These are phyloP conservation scores for Colostygia pectinataria DNA, from an alignment of 2,888 invertebrate genomes.

Conservation along the genomic window DNA sequence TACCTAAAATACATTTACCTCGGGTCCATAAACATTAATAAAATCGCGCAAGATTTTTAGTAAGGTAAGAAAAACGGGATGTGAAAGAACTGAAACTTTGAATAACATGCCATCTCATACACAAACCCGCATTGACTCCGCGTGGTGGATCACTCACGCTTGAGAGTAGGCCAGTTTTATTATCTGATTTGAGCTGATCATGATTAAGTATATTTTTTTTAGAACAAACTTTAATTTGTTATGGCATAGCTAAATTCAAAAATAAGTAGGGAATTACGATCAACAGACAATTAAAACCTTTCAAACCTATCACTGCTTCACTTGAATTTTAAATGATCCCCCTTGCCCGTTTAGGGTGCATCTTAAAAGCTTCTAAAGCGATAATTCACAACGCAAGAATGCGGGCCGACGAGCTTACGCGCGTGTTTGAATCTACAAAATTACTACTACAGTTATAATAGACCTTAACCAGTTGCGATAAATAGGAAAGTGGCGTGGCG, in stretches of 20 bases:
- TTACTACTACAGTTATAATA: constrained; percentile 34
- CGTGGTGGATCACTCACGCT: too few relatives aligned
- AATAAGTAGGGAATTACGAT: constrained; percentile 54
- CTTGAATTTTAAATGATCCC: constrained; percentile 73
- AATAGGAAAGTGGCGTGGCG: constrained; percentile 44
- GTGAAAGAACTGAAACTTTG: too few relatives aligned
- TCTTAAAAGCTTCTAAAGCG: constrained; percentile 77
- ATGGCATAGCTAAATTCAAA: constrained; percentile 22
- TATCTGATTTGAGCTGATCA: too few relatives aligned
- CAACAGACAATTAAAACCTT: constrained; percentile 74
- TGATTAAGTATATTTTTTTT: too few relatives aligned
- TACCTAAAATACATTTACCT: background rate
- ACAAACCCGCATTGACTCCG: too few relatives aligned
- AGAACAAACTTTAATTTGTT: too few relatives aligned
- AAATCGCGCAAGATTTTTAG: too few relatives aligned
- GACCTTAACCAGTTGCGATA: constrained; percentile 40
- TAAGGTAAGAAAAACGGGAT: too few relatives aligned
- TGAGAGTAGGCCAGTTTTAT: too few relatives aligned
- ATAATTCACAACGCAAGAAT: constrained; percentile 77
- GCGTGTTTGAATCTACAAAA: constrained; percentile 56
- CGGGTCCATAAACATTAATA: background rate
- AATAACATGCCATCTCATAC: too few relatives aligned
- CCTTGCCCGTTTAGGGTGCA: constrained; percentile 76
- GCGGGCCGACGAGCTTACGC: constrained; percentile 73
- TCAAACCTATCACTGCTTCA: constrained; percentile 66